These are phyloP conservation scores for Syngnathus floridae DNA, from an alignment of 2,113 vertebrate genomes.

Conservation along the genomic window DNA sequence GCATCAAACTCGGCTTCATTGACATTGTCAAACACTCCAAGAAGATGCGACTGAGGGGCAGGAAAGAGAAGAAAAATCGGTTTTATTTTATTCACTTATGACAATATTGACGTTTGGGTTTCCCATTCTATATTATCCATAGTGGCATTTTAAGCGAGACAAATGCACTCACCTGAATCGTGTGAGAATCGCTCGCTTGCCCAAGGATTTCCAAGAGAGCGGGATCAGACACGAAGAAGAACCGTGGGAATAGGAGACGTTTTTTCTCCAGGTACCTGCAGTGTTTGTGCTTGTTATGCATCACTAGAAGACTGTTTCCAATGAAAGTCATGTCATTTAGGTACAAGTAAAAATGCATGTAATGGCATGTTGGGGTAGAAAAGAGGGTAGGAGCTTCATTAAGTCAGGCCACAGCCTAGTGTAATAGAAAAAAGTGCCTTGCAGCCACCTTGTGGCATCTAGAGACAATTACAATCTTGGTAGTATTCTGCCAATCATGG, in stretches of 20 bases:
- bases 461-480: background rate
- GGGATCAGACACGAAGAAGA: conserved; percentile 90
- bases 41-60: conserved; percentile 74
- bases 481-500: background rate
- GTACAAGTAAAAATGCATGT: too few relatives aligned
- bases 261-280: conserved; percentile 86
- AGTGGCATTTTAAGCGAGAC: background rate
- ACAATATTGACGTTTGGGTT: background rate
- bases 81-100: conserved; percentile 2
- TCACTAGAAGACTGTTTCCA: background rate
- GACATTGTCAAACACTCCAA: conserved; percentile 82
- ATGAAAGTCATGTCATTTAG: too few relatives aligned
- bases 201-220: conserved; percentile 86
- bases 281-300: background rate
- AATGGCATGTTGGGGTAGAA: too few relatives aligned
- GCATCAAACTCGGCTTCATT: conserved; percentile 77
- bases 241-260: conserved; percentile 80
- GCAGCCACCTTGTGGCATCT: background rate
- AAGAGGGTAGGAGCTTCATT: background rate
- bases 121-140: background rate
- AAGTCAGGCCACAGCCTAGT: too few relatives aligned
- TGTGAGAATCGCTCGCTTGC: conserved; percentile 84
- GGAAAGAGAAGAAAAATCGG: conserved; percentile 1
- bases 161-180: conserved; percentile 72
- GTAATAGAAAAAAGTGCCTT: background rate